Percentiles rank a stretch among this genome's conserved stretches.
These are phyloP conservation scores for Catalaphyllia jardinei DNA, from an alignment of 64 coral and sea anemone genomes.

Conservation along the genomic window DNA sequence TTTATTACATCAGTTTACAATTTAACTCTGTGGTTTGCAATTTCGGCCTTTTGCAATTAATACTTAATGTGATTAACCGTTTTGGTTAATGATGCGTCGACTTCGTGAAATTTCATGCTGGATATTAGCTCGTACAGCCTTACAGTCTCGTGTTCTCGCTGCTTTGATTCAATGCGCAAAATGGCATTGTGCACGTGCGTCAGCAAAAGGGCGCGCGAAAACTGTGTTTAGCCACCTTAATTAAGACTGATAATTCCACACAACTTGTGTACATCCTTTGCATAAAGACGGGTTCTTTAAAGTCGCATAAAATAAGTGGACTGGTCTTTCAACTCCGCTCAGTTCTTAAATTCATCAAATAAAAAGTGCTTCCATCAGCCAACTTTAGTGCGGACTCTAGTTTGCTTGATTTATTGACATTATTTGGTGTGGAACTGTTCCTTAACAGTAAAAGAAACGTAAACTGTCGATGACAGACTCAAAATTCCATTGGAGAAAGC, in stretches of 20 bases:
- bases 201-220: no score
- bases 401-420: not conserved
- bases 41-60: no score
- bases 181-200: no score
- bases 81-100: no score
- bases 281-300: not conserved
- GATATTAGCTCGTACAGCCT: no score
- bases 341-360: not conserved
- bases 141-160: no score
- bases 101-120: no score
- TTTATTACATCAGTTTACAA: no score
- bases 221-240: no score
- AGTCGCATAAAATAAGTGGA: not conserved
- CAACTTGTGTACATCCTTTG: not conserved
- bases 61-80: no score
- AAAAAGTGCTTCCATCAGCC: not conserved
- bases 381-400: not conserved
- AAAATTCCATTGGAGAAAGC: not conserved
- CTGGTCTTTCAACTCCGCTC: not conserved
- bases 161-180: no score
- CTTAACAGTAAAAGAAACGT: not conserved
- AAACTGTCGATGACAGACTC: not conserved
- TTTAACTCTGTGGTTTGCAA: no score
- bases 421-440: not conserved
- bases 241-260: not conserved